Conservation (phyloP, 2,113 vertebrate species). For the Otocyon megalotis region DNA sequence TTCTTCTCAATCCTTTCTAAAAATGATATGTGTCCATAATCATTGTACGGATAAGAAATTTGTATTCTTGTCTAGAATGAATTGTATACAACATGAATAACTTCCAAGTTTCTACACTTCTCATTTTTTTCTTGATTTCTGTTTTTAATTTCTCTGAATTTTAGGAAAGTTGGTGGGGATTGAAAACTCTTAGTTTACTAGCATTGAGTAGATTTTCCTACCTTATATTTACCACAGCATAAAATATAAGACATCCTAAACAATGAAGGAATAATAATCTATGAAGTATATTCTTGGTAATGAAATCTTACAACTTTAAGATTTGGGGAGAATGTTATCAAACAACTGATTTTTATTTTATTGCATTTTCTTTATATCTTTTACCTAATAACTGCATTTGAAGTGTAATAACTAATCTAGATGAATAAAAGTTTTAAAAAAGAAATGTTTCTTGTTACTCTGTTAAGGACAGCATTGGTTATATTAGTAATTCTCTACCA, state of each 20-base stretch:
- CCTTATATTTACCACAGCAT: neutral
- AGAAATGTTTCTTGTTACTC: constrained; percentile 81
- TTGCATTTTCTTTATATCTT: constrained; percentile 84
- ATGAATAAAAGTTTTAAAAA: constrained; percentile 86
- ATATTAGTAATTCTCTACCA: constrained; percentile 55
- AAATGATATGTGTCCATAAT: constrained; percentile 30
- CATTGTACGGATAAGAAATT: constrained; percentile 39
- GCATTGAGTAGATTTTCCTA: constrained; percentile 42
- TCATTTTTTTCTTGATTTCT: constrained; percentile 32
- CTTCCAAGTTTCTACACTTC: neutral
- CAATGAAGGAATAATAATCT: constrained; percentile 77
- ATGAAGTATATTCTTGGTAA: constrained; percentile 53
- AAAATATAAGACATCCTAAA: constrained; percentile 48
- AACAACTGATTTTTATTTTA: constrained; percentile 80
- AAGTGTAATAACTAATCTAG: constrained; percentile 87
- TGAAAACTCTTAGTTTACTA: neutral
- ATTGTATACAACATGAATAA: constrained; percentile 22
- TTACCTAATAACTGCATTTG: constrained; percentile 82
- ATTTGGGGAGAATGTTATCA: constrained; percentile 78
- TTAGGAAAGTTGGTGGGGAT: constrained; percentile 28
- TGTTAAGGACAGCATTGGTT: constrained; percentile 64
- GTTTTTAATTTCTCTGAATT: constrained; percentile 50
- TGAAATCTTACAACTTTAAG: constrained; percentile 70
- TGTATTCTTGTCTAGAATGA: constrained; percentile 51
- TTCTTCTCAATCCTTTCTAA: constrained; percentile 38